Evolutionary conservation across 30 jellyfish, hydroid and myxozoan genomes (phyloP), one percentile per base, ranked within the genome.

Genomic region (Euphysa ruthae): DNA sequence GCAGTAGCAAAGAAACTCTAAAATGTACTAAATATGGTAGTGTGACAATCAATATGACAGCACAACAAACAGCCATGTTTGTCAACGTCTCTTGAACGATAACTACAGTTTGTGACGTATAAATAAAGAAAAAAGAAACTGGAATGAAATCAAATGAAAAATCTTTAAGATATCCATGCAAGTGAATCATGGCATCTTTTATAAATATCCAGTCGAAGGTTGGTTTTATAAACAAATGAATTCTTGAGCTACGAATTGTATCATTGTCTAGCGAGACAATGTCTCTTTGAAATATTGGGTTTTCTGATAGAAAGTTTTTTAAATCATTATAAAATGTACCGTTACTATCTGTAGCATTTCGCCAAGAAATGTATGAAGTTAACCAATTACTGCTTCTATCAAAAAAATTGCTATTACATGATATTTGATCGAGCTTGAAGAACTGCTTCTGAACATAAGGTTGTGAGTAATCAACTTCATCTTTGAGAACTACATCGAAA

Each of bases 11-110:
- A 46, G 80, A 24, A 34, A 84, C 73, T 18, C 73, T 82, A 14
- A 92, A 92, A 32, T 84, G 75, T 49, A 84, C 49, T 32, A 78
- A 49, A 54, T 64, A 84, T 42, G 92, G 92, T 32, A 79, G 60
- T 4, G 95, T 71, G 44, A 84, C 82, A 3, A 77, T 21, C 23
- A 76, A 49, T 16, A 73, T 73, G 4, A 84, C 95, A 20, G 81
- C 29, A 15, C 80, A 31, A 34, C 84, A 86, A 42, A 79, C 62
- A 15, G 70, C 74, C 21, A 77, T 49, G 83, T 68, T 78, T 32
- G 43, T 65, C 30, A 78, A 46, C 0, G 82, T 84, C 3, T 71
- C 74, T 25, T 76, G 74, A 5, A 80, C 69, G 42, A 73, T 61
- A 25, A 75, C 75, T 44, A 56, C 82, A n/a, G 66, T 78, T 29